Conservation (phyloP, 2,888 invertebrate genomes). For the Heliconius hortense region DNA sequence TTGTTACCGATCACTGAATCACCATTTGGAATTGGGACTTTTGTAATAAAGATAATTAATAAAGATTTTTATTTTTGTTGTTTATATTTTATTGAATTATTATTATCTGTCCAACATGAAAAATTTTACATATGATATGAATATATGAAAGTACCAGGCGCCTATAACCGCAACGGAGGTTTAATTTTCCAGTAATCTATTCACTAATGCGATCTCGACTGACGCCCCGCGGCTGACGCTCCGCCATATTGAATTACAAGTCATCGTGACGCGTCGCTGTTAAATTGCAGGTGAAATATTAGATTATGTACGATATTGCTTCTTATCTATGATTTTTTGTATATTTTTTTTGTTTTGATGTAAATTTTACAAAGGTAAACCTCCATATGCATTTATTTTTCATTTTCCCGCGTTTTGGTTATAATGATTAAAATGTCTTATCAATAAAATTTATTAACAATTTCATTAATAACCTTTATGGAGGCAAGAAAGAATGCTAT, state of each 20-base stretch:
- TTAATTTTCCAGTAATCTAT: conserved; percentile 48
- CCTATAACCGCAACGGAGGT: conserved; percentile 39
- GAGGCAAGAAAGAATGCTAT: too few species aligned
- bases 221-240: conserved; percentile 38
- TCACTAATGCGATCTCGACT: conserved; percentile 47
- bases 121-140: conserved; percentile 4
- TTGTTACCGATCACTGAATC: too few species aligned
- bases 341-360: neutral
- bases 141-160: conserved; percentile 19
- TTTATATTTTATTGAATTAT: neutral
- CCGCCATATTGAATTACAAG: conserved; percentile 48
- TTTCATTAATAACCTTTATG: too few species aligned
- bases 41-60: too few species aligned
- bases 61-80: too few species aligned
- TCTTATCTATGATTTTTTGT: conserved; percentile 7
- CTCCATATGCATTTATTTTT: too few species aligned
- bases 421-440: too few species aligned
- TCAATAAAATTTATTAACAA: too few species aligned
- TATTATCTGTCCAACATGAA: neutral
- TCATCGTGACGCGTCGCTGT: conserved; percentile 42
- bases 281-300: conserved; percentile 47
- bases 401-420: too few species aligned
- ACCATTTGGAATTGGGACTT: too few species aligned
- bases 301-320: conserved; percentile 31
- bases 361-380: too few species aligned